Base-by-base conservation (phyloP, 2,113 vertebrate genomes). In the Pardalotus punctatus region DNA sequence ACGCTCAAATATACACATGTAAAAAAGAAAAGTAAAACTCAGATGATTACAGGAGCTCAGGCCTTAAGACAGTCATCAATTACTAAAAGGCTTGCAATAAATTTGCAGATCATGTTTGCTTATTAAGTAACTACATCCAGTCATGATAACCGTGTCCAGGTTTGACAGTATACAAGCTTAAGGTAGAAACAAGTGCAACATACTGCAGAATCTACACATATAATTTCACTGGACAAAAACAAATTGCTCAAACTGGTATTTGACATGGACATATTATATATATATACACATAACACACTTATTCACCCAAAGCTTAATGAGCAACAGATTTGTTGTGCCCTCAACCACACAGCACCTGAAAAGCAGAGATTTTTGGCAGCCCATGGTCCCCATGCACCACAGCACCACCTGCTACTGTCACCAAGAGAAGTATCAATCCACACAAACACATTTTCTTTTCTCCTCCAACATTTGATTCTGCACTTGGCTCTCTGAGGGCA, bases 11-110 rank as follows among this genome's bases (percentile, higher is more conserved):
- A 91, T 25, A 36, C 4, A 42, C 4, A 3, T 4, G 3, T 51
- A 12, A 65, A 79, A 83, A 91, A 83, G 12, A 45, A 64, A 81
- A 90, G 22, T 48, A 79, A 91, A 82, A 45, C 53, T 80, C 54
- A 73, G 20, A 72, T n/a, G 3, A 83, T 65, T 93, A 36, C 22
- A 60, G 40, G 43, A 88, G 21, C 42, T 91, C 61, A 76, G 45
- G 42, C n/a, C 56, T 86, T 66, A 86, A 92, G 47, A 73, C 31
- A 86, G 19, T 57, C 36, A 86, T 67, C 62, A 92, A 10, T 22
- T 50, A 61, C 16, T 66, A 64, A 11, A 81, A 48, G 48, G 78
- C 9, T 60, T 50, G 18, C 45, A 77, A 74, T 48, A 67, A 70
- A 71, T 54, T 53, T 90, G 40, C 29, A 86, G n/a, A 28, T 67